phyloP scores from a whole-genome alignment of 2,888 invertebrate species.

The Acrocyrtus sp. region DNA sequence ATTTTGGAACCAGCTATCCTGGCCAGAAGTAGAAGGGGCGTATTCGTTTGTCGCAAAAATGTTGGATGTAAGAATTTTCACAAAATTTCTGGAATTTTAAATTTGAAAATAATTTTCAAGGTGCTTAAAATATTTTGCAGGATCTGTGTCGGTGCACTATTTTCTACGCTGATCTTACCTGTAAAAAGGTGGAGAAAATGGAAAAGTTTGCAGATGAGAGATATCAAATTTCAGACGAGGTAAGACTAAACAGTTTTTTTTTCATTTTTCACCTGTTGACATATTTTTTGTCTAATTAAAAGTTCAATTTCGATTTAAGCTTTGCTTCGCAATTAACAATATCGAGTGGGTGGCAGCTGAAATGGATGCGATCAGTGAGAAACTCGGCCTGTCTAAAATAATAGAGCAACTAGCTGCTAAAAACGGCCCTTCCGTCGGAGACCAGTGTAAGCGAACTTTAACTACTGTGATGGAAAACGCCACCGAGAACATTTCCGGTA shows the following conservation, averaged over 20 bases:
- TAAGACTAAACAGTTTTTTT: constrained; percentile 58
- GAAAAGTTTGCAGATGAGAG: constrained; percentile 70
- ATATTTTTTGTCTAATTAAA: background rate
- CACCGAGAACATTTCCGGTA: constrained; percentile 86
- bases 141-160: constrained; percentile 94
- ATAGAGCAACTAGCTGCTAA: constrained; percentile 73
- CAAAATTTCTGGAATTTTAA: too few species aligned
- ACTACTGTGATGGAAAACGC: constrained; percentile 87
- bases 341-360: constrained; percentile 94
- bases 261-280: background rate
- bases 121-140: constrained; percentile 67
- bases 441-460: constrained; percentile 83
- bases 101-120: background rate
- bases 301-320: too few species aligned
- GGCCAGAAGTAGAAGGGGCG: constrained; percentile 93
- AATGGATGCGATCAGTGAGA: constrained; percentile 84
- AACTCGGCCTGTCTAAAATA: constrained; percentile 82
- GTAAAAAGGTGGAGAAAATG: constrained; percentile 76
- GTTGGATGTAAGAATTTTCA: constrained; percentile 77
- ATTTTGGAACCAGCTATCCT: constrained; percentile 95
- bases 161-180: constrained; percentile 89
- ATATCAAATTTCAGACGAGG: constrained; percentile 82
- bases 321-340: constrained; percentile 97
- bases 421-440: constrained; percentile 80
- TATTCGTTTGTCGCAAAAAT: constrained; percentile 94